Evolutionary conservation across 2,888 invertebrate genomes (phyloP).

Genomic region (Conchocele bisecta): DNA sequence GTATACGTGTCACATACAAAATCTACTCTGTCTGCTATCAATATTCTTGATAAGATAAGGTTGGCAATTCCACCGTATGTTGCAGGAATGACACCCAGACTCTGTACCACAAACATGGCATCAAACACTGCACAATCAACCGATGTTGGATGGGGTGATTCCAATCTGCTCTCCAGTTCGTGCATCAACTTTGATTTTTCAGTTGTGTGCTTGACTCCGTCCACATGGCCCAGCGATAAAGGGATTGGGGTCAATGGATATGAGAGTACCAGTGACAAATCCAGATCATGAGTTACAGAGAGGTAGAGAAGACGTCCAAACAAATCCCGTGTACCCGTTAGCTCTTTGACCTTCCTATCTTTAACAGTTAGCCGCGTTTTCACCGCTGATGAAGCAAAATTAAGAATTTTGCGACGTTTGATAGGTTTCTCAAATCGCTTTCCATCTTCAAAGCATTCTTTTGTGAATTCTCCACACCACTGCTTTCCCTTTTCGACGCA

Average conservation of each 20-base stretch:
- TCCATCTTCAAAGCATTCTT: slow-evolving; percentile 22
- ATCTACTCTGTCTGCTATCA: neutral
- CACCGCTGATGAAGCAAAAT: slow-evolving; percentile 20
- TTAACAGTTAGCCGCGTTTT: neutral
- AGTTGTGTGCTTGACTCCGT: slow-evolving; percentile 36
- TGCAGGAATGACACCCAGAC: neutral
- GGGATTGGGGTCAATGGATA: slow-evolving; percentile 44
- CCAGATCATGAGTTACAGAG: slow-evolving; percentile 13
- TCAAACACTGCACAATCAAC: slow-evolving; percentile 22
- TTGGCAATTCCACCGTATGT: slow-evolving; percentile 15
- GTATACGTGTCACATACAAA: slow-evolving; percentile 17
- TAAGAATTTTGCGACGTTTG: slow-evolving; percentile 28
- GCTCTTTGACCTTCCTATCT: slow-evolving; percentile 3
- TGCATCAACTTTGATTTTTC: slow-evolving; percentile 36
- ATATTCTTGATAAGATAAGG: neutral
- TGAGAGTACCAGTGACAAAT: slow-evolving; percentile 21
- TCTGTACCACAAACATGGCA: slow-evolving; percentile 21
- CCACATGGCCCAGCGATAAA: slow-evolving; percentile 17
- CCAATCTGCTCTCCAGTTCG: slow-evolving; percentile 10
- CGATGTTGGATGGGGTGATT: neutral
- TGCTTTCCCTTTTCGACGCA: no score
- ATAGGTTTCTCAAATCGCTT: slow-evolving; percentile 43
- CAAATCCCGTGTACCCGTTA: slow-evolving; percentile 26
- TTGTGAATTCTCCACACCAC: slow-evolving; percentile 33
- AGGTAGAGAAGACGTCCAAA: slow-evolving; percentile 36